phyloP scores from a whole-genome alignment of 1,140 invertebrate genomes.

The Rhagoletis pomonella region DNA sequence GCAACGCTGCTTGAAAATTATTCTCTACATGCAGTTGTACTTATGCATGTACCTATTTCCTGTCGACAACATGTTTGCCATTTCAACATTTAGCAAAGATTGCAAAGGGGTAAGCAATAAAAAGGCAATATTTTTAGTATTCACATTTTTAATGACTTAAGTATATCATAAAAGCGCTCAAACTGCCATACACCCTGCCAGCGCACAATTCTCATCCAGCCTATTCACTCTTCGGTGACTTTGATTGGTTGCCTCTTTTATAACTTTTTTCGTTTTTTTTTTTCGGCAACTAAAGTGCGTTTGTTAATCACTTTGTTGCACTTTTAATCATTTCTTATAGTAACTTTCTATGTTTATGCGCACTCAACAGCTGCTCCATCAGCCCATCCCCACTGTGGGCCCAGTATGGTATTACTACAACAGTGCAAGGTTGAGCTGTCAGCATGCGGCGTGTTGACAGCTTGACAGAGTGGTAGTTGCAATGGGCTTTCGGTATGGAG shows the following conservation, averaged over 20 bases:
- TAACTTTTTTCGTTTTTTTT: background rate
- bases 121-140: background rate
- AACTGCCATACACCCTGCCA: background rate
- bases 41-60: background rate
- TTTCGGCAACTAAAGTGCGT: background rate
- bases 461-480: slow-evolving; percentile 27
- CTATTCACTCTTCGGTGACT: background rate
- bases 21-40: background rate
- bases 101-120: background rate
- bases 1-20: background rate
- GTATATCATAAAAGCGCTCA: slow-evolving; percentile 1
- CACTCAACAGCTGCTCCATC: slow-evolving; percentile 23
- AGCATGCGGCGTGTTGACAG: slow-evolving; percentile 36
- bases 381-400: background rate
- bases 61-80: background rate
- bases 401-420: too few species aligned
- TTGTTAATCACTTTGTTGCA: slow-evolving; percentile 33
- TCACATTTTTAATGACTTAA: slow-evolving; percentile 26
- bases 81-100: background rate
- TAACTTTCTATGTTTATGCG: slow-evolving; percentile 14
- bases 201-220: background rate
- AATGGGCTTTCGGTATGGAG: background rate
- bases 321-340: slow-evolving; percentile 9
- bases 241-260: background rate
- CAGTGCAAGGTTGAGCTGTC: slow-evolving; percentile 24